These are phyloP conservation scores for Callyntrura guangdongensis DNA, from an alignment of 2,888 invertebrate species.

Conservation along the genomic window DNA sequence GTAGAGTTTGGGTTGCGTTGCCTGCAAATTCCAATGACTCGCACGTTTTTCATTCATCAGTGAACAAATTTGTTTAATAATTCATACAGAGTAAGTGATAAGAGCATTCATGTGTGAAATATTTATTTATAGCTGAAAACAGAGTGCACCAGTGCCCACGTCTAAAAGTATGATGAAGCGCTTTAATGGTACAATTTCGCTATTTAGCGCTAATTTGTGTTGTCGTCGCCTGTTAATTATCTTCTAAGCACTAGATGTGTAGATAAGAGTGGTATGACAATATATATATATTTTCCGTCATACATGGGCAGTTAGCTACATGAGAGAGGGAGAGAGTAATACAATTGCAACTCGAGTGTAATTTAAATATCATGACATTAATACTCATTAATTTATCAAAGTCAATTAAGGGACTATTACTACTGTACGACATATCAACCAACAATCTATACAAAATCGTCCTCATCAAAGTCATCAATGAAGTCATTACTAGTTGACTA, in stretches of 20 bases:
- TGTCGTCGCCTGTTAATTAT: constrained; percentile 47
- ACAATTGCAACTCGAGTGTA: no score
- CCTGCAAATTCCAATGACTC: background rate
- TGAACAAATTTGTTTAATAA: constrained; percentile 35
- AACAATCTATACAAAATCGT: no score
- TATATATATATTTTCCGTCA: no score
- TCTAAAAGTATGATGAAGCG: background rate
- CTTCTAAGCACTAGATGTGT: constrained; percentile 6
- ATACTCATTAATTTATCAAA: background rate
- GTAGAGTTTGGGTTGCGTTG: background rate
- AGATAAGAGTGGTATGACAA: background rate
- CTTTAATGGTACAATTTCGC: background rate
- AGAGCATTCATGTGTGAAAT: constrained; percentile 42
- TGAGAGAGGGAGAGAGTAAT: no score
- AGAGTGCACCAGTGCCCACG: no score
- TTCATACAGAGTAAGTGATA: constrained; percentile 17
- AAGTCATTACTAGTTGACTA: no score
- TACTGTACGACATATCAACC: background rate
- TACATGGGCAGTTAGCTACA: no score
- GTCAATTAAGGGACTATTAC: background rate
- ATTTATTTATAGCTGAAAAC: background rate
- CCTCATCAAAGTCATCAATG: no score
- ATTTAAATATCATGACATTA: background rate
- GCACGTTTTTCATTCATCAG: constrained; percentile 44
- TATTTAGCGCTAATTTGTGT: background rate